A percentile compares a stretch with the other conserved stretches of the same genome.
phyloP scores from a whole-genome alignment of 2,113 vertebrate genomes.

The Todiramphus saurophagus region DNA sequence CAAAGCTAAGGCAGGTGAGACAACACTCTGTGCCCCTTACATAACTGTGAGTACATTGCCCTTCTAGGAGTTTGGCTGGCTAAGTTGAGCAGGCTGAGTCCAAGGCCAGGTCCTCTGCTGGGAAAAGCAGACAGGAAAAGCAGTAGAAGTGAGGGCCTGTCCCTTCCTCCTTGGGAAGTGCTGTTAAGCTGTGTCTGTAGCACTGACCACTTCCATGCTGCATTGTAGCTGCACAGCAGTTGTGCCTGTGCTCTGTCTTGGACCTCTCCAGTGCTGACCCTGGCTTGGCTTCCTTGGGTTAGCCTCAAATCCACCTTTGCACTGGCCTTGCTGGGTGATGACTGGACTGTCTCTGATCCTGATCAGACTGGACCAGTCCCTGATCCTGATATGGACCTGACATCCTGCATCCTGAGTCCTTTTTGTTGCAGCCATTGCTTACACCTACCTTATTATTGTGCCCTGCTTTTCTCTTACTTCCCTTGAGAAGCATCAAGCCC shows the following conservation, averaged over 20 bases:
- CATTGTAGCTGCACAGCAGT: neutral
- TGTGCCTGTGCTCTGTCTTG: neutral
- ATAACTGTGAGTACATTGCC: rapidly evolving
- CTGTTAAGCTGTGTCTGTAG: neutral
- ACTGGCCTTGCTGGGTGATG: rapidly evolving
- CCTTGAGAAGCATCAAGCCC: neutral
- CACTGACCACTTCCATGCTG: rapidly evolving
- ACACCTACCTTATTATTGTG: neutral
- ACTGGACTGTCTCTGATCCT: neutral
- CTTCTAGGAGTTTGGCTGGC: neutral
- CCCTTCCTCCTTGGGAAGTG: neutral
- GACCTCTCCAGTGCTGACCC: neutral
- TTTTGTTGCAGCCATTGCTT: neutral
- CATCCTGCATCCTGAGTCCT: rapidly evolving
- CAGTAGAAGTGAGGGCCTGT: neutral
- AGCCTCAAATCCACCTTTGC: neutral
- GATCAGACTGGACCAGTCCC: neutral
- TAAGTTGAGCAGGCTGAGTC: neutral
- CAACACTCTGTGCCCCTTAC: neutral
- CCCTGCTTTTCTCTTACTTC: neutral
- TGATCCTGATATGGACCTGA: neutral
- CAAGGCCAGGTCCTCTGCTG: neutral
- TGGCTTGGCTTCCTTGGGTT: neutral
- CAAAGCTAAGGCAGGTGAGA: neutral
- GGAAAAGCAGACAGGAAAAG: neutral